Conservation (phyloP, 2,797 vertebrate genomes). For the Sebastes alutus region DNA sequence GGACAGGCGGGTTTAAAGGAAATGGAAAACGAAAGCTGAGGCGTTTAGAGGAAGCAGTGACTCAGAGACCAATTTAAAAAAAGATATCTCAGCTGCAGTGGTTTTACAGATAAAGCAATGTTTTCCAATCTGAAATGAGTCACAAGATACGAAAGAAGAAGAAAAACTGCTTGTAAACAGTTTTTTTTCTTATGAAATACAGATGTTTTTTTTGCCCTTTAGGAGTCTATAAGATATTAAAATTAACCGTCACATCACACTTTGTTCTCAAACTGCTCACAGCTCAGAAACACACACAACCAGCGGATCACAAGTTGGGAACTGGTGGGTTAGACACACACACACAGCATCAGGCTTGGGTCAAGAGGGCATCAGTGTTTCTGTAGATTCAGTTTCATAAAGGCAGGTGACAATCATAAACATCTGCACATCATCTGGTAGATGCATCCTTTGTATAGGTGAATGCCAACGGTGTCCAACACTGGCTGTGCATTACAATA, state of each 20-base stretch:
- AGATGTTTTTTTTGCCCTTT: not conserved
- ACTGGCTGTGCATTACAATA: too few species aligned
- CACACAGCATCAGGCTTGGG: not conserved
- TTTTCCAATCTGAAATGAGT: not conserved
- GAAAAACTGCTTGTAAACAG: not conserved
- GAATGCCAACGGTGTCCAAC: too few species aligned
- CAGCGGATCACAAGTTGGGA: not conserved
- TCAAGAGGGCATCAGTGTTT: not conserved
- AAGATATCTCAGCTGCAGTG: accelerated
- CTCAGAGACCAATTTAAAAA: not conserved
- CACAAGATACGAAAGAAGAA: not conserved
- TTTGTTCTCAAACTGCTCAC: not conserved
- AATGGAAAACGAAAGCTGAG: constrained; percentile 56
- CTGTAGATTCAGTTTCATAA: not conserved
- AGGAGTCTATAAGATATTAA: not conserved
- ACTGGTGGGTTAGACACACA: not conserved
- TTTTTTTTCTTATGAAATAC: not conserved
- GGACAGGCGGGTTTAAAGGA: constrained; percentile 1
- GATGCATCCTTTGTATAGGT: not conserved
- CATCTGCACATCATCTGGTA: not conserved
- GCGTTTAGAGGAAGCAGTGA: constrained; percentile 50
- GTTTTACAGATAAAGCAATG: not conserved
- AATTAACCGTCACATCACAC: not conserved
- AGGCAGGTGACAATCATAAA: not conserved
- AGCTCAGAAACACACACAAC: not conserved